These are phyloP conservation scores for Colius striatus DNA, from an alignment of 2,113 vertebrate genomes.

Conservation along the genomic window DNA sequence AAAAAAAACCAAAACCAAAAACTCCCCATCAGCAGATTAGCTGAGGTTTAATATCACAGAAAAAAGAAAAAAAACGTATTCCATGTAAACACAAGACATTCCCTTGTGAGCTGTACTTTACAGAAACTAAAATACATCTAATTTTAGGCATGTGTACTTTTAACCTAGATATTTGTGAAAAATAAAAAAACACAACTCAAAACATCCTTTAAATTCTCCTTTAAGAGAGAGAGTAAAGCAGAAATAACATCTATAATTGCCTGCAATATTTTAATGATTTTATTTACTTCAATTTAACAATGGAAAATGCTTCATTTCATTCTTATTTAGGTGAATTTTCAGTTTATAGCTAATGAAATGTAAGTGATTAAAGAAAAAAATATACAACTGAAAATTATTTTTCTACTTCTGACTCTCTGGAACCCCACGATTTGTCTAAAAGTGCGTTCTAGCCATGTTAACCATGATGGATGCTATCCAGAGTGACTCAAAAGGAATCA, in stretches of 20 bases:
- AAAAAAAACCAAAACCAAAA: not conserved
- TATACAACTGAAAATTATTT: conserved; percentile 48
- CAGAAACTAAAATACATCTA: not conserved
- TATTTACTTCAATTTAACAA: not conserved
- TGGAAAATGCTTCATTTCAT: not conserved
- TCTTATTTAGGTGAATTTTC: conserved; percentile 21
- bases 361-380: conserved; percentile 43
- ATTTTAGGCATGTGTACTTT: not conserved
- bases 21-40: not conserved
- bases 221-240: not conserved
- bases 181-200: not conserved
- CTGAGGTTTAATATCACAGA: not conserved
- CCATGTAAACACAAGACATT: not conserved
- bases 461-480: not conserved
- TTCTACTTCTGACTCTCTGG: not conserved
- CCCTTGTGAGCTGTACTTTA: not conserved
- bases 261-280: not conserved
- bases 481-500: conserved; percentile 52
- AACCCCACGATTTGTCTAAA: conserved; percentile 27
- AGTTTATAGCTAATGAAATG: conserved; percentile 47
- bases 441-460: conserved; percentile 35
- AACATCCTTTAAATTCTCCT: not conserved
- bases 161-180: not conserved
- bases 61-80: not conserved
- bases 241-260: not conserved